Conservation (phyloP, 2,113 vertebrate genomes). For the Hypomesus transpacificus region DNA sequence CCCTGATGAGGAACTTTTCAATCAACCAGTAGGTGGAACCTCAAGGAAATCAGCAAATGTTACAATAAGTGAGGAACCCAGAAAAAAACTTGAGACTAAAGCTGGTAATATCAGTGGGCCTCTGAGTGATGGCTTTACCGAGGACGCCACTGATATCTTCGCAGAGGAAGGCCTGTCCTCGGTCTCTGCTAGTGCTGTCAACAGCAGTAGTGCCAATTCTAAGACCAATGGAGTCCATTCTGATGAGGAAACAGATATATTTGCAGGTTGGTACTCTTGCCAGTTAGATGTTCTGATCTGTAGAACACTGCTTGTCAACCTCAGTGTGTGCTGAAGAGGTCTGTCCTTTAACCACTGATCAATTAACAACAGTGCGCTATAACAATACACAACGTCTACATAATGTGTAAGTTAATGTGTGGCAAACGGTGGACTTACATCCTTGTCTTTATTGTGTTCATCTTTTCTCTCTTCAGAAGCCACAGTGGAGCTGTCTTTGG, state of each 20-base stretch:
- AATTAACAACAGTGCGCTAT: too few species aligned
- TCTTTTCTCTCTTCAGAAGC: slow-evolving; percentile 77
- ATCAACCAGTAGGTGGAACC: slow-evolving; percentile 55
- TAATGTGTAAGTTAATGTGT: too few species aligned
- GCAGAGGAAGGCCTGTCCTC: slow-evolving; percentile 46
- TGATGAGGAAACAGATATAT: slow-evolving; percentile 84
- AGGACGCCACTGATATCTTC: slow-evolving; percentile 57
- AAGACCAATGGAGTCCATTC: slow-evolving; percentile 82
- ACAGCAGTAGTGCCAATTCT: slow-evolving; percentile 53
- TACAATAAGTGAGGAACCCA: slow-evolving; percentile 32
- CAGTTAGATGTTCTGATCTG: too few species aligned
- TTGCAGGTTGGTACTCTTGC: slow-evolving; percentile 75
- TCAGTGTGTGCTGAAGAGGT: too few species aligned
- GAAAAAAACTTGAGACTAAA: slow-evolving; percentile 40
- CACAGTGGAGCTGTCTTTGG: slow-evolving; percentile 90
- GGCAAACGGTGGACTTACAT: too few species aligned
- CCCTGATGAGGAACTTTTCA: slow-evolving; percentile 55
- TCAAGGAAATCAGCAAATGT: slow-evolving; percentile 34
- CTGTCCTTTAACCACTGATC: neutral
- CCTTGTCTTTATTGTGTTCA: neutral
- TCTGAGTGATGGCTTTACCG: slow-evolving; percentile 17
- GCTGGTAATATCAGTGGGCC: slow-evolving; percentile 20
- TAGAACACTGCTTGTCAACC: too few species aligned
- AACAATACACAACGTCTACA: too few species aligned
- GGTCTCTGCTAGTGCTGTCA: slow-evolving; percentile 25